Evolutionary conservation across 2,113 vertebrate genomes (phyloP).

Genomic region (Mugil cephalus): DNA sequence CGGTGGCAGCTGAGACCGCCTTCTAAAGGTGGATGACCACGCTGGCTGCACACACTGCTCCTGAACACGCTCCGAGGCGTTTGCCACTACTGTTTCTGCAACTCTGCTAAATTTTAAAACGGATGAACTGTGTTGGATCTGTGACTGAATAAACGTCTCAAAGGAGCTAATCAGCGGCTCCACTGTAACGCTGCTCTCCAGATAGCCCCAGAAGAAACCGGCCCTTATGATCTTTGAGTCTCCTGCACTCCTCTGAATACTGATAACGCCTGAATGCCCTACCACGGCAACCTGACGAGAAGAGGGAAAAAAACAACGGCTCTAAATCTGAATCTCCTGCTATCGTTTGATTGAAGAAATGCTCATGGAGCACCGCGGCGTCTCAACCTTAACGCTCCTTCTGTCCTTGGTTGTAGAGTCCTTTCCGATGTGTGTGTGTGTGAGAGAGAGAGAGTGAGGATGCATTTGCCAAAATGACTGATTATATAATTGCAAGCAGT

Average conservation of each 20-base stretch:
- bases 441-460: background rate
- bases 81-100: too few species aligned
- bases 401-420: constrained; percentile 30
- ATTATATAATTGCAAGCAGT: constrained; percentile 39
- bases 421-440: background rate
- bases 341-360: constrained; percentile 20
- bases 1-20: too few species aligned
- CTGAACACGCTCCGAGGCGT: too few species aligned
- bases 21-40: too few species aligned
- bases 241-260: constrained; percentile 9
- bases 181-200: background rate
- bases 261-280: background rate
- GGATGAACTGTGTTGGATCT: background rate
- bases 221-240: background rate
- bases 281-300: background rate
- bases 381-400: constrained; percentile 25
- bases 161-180: background rate
- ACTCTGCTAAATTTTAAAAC: too few species aligned
- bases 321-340: background rate
- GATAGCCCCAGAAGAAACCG: background rate
- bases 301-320: background rate
- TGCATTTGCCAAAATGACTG: constrained; percentile 41
- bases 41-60: too few species aligned
- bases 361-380: constrained; percentile 36
- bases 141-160: background rate